A percentile compares a stretch with the other conserved stretches of the same genome.
phyloP scores from a whole-genome alignment of 1,140 invertebrate genomes.

The Carposina sasakii region DNA sequence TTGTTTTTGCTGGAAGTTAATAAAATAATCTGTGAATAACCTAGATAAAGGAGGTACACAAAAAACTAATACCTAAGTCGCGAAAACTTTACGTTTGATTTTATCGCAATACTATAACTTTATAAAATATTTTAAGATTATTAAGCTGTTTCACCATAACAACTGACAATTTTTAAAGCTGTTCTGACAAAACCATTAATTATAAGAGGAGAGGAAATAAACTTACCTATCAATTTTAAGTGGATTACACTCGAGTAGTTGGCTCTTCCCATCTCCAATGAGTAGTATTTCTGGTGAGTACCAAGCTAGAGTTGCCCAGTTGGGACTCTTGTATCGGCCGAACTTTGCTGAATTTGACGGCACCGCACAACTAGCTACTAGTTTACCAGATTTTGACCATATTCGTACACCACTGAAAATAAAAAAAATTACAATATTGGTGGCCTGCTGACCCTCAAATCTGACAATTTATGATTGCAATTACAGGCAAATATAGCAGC shows the following conservation, averaged over 20 bases:
- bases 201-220: too few relatives aligned
- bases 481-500: too few relatives aligned
- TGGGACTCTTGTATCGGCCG: neutral
- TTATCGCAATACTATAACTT: too few relatives aligned
- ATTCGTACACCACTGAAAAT: conserved; percentile 45
- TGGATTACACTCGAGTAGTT: conserved; percentile 49
- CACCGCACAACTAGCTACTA: conserved; percentile 35
- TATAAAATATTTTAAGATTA: too few relatives aligned
- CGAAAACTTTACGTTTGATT: too few relatives aligned
- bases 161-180: too few relatives aligned
- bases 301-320: conserved; percentile 41
- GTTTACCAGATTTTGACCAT: conserved; percentile 53
- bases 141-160: too few relatives aligned
- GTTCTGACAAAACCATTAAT: too few relatives aligned
- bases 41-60: too few relatives aligned
- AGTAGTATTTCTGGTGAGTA: conserved; percentile 43
- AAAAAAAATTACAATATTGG: too few relatives aligned
- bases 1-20: conserved; percentile 43
- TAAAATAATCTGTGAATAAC: neutral
- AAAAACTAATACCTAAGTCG: conserved; percentile 8
- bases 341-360: neutral
- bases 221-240: conserved; percentile 47
- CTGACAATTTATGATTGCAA: too few relatives aligned
- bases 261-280: conserved; percentile 44
- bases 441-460: too few relatives aligned